Conservation (phyloP, 2,113 vertebrate species). For the Aldabrachelys gigantea region DNA sequence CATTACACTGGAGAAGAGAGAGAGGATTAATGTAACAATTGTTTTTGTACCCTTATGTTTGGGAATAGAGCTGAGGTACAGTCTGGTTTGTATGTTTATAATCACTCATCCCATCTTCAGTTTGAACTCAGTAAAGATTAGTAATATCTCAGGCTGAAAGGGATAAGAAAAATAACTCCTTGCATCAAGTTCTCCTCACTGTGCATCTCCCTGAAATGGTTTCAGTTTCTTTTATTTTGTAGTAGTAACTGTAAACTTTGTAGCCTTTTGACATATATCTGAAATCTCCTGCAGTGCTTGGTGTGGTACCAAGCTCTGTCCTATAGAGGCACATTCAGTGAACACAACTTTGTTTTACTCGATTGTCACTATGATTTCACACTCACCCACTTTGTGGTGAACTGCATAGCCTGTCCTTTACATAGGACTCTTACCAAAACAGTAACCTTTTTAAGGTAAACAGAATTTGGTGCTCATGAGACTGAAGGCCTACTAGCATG, state of each 20-base stretch:
- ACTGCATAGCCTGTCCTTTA: neutral
- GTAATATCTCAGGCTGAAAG: neutral
- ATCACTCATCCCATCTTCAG: neutral
- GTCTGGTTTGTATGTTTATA: neutral
- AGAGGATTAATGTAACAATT: neutral
- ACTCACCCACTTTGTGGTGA: neutral
- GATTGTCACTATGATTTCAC: fast-evolving
- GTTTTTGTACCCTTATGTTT: neutral
- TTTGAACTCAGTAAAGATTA: neutral
- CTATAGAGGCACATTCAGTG: fast-evolving
- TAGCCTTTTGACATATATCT: neutral
- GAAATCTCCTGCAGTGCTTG: neutral
- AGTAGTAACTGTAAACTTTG: neutral
- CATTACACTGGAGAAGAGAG: neutral
- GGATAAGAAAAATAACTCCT: neutral
- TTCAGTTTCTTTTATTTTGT: neutral
- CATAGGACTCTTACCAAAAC: neutral
- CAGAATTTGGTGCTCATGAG: neutral
- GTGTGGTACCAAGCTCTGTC: neutral
- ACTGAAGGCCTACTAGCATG: neutral
- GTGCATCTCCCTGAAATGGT: neutral
- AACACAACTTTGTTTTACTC: neutral
- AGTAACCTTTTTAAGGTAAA: neutral
- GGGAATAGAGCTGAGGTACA: neutral
- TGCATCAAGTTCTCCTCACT: neutral